Percentiles rank a stretch among this genome's conserved stretches.
Evolutionary conservation across 2,797 vertebrate species (phyloP).

Genomic region (Erethizon dorsatum): DNA sequence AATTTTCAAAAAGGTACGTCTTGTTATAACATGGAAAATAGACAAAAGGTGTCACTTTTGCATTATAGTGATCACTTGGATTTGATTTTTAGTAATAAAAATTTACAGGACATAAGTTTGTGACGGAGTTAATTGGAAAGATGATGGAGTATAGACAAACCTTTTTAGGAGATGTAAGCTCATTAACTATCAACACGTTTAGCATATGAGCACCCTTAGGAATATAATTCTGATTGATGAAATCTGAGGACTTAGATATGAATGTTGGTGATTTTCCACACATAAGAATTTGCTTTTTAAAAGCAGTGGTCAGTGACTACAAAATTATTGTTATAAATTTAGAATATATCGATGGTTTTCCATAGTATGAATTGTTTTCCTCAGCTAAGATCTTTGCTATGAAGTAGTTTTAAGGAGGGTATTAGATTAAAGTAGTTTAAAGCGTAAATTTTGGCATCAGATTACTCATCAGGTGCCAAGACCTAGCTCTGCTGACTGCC

Average conservation of each 20-base stretch:
- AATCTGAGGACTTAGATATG: neutral
- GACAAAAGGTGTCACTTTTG: neutral
- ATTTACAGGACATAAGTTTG: neutral
- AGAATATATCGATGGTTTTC: neutral
- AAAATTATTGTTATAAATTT: neutral
- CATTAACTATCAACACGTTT: neutral
- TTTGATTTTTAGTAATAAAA: conserved; percentile 22
- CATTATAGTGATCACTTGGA: neutral
- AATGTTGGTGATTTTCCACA: neutral
- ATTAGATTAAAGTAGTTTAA: neutral
- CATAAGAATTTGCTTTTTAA: neutral
- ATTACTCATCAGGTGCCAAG: neutral
- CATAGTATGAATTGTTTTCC: neutral
- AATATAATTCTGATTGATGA: conserved; percentile 10
- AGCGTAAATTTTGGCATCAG: neutral
- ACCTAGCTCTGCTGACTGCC: neutral
- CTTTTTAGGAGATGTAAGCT: neutral
- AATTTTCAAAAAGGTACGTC: neutral
- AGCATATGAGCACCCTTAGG: neutral
- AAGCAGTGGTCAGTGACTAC: neutral
- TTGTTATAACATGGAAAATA: neutral
- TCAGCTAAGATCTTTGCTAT: neutral
- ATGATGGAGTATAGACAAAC: neutral
- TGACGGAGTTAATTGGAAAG: neutral
- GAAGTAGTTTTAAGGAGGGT: neutral